Base-by-base conservation (phyloP, 2,888 invertebrate genomes). In the Drosophila mayaguana region DNA sequence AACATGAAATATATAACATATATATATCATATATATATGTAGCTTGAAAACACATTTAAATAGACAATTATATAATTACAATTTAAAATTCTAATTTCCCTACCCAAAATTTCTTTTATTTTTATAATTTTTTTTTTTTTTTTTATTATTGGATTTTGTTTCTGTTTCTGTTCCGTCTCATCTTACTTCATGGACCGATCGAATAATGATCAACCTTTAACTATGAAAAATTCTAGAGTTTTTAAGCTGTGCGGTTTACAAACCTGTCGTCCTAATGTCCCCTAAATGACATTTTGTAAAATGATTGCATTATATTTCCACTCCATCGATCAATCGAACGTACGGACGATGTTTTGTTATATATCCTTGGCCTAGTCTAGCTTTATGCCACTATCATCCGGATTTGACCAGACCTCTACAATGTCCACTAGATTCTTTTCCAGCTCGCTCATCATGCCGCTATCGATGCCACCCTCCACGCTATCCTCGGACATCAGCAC, bases 361-460 rank as follows among this genome's bases (percentile, higher is more conserved):
- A 36, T 14, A 51, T 12, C n/a, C 40, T 65, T 72, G 54, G 62
- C 62, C 76, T 80, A 91, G 54, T 92, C 90, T 75, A 90, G 75
- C 70, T 91, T 91, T 53, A 92, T 89, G 74, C 90, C 90, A 66
- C 91, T 89, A 56, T 92, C 92, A 72, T 92, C 92, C 34, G 88
- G 83, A 75, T 88, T 83, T 18, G 89, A 88, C 94, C 94, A 95
- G 94, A 89, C 82, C 63, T 90, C 92, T 51, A 92, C 92, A 63
- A 91, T 91, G 63, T 92, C 90, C 28, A 95, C 95, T 56, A 96
- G 80, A 88, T 96, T 95, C 75, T 94, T 95, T 83, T 96, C 95
- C 93, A 95, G 94, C 75, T 91, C 91, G 73, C 95, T 94, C 79
- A 95, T 92, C 94, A 95, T 95, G 82, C 95, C 95, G 80, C 95